Evolutionary conservation across 2,113 vertebrate genomes (phyloP), one percentile per base, ranked within the genome.

Genomic region (Phocoena sinus): DNA sequence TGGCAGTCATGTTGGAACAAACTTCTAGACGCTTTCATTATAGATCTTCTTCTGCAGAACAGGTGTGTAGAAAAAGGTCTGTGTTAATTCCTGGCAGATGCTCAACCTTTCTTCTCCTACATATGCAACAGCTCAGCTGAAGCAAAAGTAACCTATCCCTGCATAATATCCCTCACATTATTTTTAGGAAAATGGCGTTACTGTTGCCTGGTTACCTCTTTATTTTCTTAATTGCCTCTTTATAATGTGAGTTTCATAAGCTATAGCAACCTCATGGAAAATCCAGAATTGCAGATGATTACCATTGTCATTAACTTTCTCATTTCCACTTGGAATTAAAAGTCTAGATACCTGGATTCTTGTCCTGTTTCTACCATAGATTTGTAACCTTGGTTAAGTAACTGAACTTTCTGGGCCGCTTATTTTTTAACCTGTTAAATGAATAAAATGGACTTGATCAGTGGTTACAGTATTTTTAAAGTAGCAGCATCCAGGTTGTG

Each of bases 141-240:
- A 95, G 65, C 91, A 92, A 41, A 95, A 60, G 82, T 79, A 84
- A 73, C 33, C 17, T 71, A 47, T 82, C 14, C 63, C 36, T 68
- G 31, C 13, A 53, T 36, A 73, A 76, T 85, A 73, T 9, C 28
- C 1, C 28, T 91, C 60, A 23, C 31, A 50, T 79, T 86, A 21
- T 58, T 92, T 56, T 92, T 93, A 67, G 47, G 50, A 87, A 94
- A 94, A 94, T 44, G 33, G 6, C 36, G 15, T 73, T 71, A 23
- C 85, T 68, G 79, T 96, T 97, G 92, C 94, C 74, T 95, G 47
- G 87, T 89, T 98, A 95, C 94, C 31, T 68, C 77, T 95, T 94
- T 88, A 71, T 70, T 89, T 91, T 92, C 70, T 74, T 96, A 96
- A 97, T 90, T 83, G 63, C 73, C 15, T 87, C 33, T 83, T 92